A percentile compares a stretch with the other conserved stretches of the same genome.
These are phyloP conservation scores for Thomomys bottae DNA, from an alignment of 2,113 vertebrate genomes.

Conservation along the genomic window DNA sequence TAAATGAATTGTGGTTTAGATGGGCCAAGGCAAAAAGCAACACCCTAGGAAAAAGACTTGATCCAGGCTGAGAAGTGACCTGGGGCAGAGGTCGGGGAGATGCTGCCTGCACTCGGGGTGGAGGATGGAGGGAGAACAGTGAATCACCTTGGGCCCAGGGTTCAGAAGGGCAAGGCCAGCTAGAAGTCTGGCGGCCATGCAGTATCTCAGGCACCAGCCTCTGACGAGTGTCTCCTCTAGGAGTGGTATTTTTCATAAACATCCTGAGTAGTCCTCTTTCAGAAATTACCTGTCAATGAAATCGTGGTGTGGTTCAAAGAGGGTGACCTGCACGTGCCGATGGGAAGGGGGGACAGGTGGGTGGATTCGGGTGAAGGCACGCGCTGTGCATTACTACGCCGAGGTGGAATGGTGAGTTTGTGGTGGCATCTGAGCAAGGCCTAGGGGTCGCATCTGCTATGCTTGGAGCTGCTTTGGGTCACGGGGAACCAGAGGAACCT, in stretches of 20 bases:
- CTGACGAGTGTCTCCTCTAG: too few relatives aligned
- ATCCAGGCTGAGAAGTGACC: not conserved
- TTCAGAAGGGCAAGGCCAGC: not conserved
- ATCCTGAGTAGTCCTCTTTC: not conserved
- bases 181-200: fast-evolving
- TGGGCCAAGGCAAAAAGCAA: not conserved
- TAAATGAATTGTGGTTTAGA: too few relatives aligned
- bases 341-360: not conserved
- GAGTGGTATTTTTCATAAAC: not conserved
- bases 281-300: too few relatives aligned
- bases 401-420: not conserved
- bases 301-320: not conserved
- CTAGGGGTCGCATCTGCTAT: not conserved
- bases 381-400: too few relatives aligned
- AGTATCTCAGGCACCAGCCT: not conserved
- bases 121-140: not conserved
- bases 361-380: too few relatives aligned
- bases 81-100: not conserved
- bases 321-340: not conserved
- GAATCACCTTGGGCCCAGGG: not conserved
- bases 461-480: not conserved
- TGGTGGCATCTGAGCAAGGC: not conserved
- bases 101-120: not conserved
- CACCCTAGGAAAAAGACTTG: not conserved
- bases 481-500: not conserved